Evolutionary conservation across 1,140 invertebrate species (phyloP), one percentile per base, ranked within the genome.

Genomic region (Adoxophyes honmai): DNA sequence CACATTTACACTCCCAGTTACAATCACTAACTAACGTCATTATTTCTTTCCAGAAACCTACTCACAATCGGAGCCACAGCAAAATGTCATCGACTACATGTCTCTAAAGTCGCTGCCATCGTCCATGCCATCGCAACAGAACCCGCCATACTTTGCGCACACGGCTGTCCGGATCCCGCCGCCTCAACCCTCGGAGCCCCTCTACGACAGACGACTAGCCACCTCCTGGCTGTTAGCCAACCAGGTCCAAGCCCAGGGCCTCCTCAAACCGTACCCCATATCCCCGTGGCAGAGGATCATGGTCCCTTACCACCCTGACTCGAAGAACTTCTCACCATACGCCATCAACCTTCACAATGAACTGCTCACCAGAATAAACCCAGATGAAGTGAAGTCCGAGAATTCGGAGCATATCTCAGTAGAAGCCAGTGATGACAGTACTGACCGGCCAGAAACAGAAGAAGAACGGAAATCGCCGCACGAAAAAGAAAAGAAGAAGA

Each of bases 401-500:
- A 75, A 71, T 42, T 87, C 84, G 0, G 86, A 88, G 64, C 82
- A 83, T 18, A 83, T 86, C 3, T 86, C 91, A 0, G 89, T 91
- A n/a, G 90, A 89, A 51, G 90, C 91, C 1, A 92, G 91, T 53
- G 92, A 92, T 35, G 92, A 92, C 66, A 92, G 91, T n/a, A 75
- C 91, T 7, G 92, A 93, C 60, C 90, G 91, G 64, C 91, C 91
- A 21, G 92, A 92, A 38, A 79, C 89, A 14, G 91, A 92, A 15
- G 92, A 92, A 57, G 77, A 86, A 16, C 64, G 68, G 52, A 81
- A 76, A 68, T 70, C 66, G 28, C 68, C 75, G 4, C 73, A 61
- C 2, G 73, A 72, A 33, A 86, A 80, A 64, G 89, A 88, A 56
- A 93, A 92, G 66, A 95, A 95, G 78, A 92, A 92, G 44, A 96